Conservation (phyloP, 2,113 vertebrate genomes). For the Grantiella picta region DNA sequence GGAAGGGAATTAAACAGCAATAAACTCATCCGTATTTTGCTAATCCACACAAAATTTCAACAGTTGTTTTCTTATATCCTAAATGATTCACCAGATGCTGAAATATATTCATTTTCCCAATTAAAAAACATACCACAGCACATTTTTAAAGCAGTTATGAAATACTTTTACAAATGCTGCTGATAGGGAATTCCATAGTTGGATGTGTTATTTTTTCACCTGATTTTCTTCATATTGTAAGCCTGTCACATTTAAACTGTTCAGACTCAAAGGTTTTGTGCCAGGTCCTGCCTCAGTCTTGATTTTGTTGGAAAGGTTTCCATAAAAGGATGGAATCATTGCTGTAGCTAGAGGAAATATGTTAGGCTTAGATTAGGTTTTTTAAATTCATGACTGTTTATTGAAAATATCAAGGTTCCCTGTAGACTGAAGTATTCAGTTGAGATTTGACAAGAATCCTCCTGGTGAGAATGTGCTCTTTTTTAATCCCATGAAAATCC, state of each 20-base stretch:
- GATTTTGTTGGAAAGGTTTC: background rate
- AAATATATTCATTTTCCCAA: background rate
- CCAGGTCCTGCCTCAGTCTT: background rate
- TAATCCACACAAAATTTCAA: background rate
- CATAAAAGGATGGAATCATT: background rate
- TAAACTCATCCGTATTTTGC: background rate
- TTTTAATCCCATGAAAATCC: background rate
- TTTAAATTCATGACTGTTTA: background rate
- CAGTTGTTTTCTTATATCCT: background rate
- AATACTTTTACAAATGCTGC: background rate
- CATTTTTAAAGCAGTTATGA: background rate
- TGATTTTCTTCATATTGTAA: background rate
- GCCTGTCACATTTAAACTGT: background rate
- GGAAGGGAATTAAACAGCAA: background rate
- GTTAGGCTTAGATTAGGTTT: background rate
- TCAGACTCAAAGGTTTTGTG: background rate
- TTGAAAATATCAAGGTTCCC: background rate
- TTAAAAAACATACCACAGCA: background rate
- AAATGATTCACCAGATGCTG: background rate
- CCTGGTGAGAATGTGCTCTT: background rate
- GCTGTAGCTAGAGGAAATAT: background rate
- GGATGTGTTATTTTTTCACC: background rate
- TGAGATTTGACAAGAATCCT: background rate
- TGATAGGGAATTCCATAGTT: background rate
- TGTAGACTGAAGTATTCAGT: background rate